Evolutionary conservation across 1,140 invertebrate species (phyloP).

Genomic region (Venturia canescens): DNA sequence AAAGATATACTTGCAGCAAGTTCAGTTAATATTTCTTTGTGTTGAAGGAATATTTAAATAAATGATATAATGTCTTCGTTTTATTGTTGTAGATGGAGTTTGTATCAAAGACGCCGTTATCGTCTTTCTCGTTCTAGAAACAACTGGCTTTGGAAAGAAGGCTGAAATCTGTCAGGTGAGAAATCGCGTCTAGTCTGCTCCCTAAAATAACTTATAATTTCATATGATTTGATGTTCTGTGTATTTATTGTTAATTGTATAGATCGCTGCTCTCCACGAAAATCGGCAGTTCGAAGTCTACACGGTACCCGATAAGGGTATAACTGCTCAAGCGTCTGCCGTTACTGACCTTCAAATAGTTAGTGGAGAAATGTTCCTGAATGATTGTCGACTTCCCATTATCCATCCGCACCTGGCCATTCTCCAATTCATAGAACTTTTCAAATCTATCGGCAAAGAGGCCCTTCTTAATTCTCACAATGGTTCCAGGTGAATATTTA

Average conservation of each 20-base stretch:
- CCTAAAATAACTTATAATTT: neutral
- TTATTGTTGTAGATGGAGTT: too few species aligned
- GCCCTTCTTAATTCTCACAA: slow-evolving; percentile 6
- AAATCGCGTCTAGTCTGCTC: too few species aligned
- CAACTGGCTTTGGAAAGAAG: slow-evolving; percentile 1
- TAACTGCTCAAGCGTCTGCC: slow-evolving; percentile 9
- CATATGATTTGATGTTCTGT: too few species aligned
- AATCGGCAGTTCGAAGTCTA: slow-evolving; percentile 9
- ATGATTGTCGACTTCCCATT: neutral
- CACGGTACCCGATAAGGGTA: slow-evolving; percentile 16
- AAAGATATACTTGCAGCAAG: neutral
- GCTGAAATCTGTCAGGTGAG: slow-evolving; percentile 34
- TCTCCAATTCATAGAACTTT: neutral
- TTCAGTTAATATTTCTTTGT: too few species aligned
- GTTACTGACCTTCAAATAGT: slow-evolving; percentile 7
- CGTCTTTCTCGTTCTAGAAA: slow-evolving; percentile 42
- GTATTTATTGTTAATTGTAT: neutral
- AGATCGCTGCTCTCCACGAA: slow-evolving; percentile 15
- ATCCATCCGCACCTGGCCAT: neutral
- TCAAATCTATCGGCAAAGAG: neutral
- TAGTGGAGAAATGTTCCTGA: neutral
- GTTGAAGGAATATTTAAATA: too few species aligned
- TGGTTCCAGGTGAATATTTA: slow-evolving; percentile 27
- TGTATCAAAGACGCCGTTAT: neutral
- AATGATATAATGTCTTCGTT: too few species aligned